phyloP scores from a whole-genome alignment of 2,888 invertebrate species.

The Ectemnius continuus region DNA sequence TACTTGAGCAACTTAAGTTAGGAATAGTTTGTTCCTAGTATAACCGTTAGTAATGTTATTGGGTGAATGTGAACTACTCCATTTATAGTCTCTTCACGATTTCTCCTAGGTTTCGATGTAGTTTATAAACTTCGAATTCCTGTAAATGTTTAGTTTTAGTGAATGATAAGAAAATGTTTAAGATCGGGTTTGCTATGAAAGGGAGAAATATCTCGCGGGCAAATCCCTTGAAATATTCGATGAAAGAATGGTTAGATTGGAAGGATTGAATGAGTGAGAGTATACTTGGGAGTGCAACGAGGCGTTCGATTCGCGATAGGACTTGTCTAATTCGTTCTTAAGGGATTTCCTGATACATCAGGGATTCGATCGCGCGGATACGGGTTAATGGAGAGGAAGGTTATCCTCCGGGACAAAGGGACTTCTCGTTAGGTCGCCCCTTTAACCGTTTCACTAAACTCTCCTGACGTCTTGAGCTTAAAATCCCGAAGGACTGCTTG shows the following conservation, averaged over 20 bases:
- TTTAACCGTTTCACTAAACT: conserved; percentile 64
- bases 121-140: too few relatives aligned
- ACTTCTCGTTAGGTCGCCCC: conserved; percentile 58
- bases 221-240: neutral
- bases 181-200: too few relatives aligned
- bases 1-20: too few relatives aligned
- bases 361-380: conserved; percentile 38
- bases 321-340: conserved; percentile 51
- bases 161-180: too few relatives aligned
- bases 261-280: conserved; percentile 18
- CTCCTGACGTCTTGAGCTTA: conserved; percentile 62
- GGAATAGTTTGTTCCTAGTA: too few relatives aligned
- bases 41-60: too few relatives aligned
- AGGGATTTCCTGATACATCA: conserved; percentile 49
- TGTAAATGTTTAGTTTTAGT: too few relatives aligned
- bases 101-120: too few relatives aligned
- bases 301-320: conserved; percentile 26
- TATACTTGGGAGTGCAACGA: neutral
- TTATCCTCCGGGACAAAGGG: conserved; percentile 59
- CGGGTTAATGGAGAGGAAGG: conserved; percentile 55
- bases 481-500: conserved; percentile 62
- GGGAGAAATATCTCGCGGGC: too few relatives aligned
- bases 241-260: neutral
- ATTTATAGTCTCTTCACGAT: too few relatives aligned
- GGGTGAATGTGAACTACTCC: too few relatives aligned